phyloP scores from a whole-genome alignment of 2,888 invertebrate species.

The Leuctra nigra region DNA sequence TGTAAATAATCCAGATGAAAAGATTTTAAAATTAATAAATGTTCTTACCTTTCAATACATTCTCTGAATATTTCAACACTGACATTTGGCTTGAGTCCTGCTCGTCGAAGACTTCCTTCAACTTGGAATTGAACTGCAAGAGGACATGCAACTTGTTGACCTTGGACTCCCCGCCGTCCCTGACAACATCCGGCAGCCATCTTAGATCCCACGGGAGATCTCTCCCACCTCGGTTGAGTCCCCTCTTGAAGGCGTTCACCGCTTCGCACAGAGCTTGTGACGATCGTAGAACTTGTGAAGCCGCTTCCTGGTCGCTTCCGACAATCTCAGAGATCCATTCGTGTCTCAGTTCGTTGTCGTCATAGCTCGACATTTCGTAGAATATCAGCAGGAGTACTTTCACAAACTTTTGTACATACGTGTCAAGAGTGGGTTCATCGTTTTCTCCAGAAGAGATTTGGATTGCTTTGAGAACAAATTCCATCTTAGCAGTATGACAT shows the following conservation, averaged over 20 bases:
- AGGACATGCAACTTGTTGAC: constrained; percentile 44
- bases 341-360: constrained; percentile 38
- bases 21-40: too few species aligned
- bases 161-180: constrained; percentile 32
- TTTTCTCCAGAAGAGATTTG: too few species aligned
- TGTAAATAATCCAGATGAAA: too few species aligned
- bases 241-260: neutral
- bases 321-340: too few species aligned
- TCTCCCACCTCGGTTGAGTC: neutral
- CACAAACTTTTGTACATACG: neutral
- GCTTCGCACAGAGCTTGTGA: neutral
- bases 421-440: neutral
- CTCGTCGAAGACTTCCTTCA: neutral
- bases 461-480: too few species aligned
- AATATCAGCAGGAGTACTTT: constrained; percentile 38
- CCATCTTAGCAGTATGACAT: too few species aligned
- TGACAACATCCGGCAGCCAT: constrained; percentile 28
- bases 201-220: constrained; percentile 33
- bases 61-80: constrained; percentile 47
- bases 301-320: too few species aligned
- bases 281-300: too few species aligned
- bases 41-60: constrained; percentile 39
- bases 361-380: constrained; percentile 39
- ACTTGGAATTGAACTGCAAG: constrained; percentile 42
- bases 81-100: constrained; percentile 35